Evolutionary conservation across 2,888 invertebrate species (phyloP), one percentile per base, ranked within the genome.

Genomic region (Cataglyphis albicans): DNA sequence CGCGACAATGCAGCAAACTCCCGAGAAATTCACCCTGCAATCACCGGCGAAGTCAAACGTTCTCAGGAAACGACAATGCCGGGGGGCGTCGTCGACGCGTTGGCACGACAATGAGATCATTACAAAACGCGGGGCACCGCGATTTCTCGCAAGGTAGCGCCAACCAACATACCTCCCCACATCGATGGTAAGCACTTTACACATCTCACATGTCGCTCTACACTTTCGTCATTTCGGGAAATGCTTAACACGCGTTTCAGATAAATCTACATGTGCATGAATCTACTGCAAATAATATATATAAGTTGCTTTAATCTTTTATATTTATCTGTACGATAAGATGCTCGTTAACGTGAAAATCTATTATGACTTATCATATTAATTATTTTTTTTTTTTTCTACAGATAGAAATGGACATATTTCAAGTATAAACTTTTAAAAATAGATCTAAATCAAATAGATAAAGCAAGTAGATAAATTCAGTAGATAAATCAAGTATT

Each of bases 11-110:
- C 91, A 82, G 90, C 93, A 94, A 94, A 94, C 94, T 94, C 89
- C 90, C 91, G 91, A 92, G 94, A 94, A 92, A 94, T 94, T 94
- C 93, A 94, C 94, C 94, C 94, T 94, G 92, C 94, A 94, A 94
- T 94, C 94, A 93, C 89, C 84, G 87, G 85, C 87, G 85, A 87
- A 93, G 93, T 94, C 93, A 94, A 93, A 92, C 92, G 94, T 93
- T 93, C 93, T 92, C 94, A 93, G 93, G 92, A 87, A 78, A 87
- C 83, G 65, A 90, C 83, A 86, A 85, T 85, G 74, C 76, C 78
- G 83, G 84, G 67, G 82, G 84, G 84, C 84, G 87, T 76, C 12
- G 78, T 61, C 68, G 64, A 70, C 84, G 63, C 32, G 55, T 41
- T 52, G 76, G 29, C 38, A 81, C 81, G 72, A 89, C 92, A 89